phyloP scores from a whole-genome alignment of 2,113 vertebrate genomes.

The Rhadina sibilatrix region DNA sequence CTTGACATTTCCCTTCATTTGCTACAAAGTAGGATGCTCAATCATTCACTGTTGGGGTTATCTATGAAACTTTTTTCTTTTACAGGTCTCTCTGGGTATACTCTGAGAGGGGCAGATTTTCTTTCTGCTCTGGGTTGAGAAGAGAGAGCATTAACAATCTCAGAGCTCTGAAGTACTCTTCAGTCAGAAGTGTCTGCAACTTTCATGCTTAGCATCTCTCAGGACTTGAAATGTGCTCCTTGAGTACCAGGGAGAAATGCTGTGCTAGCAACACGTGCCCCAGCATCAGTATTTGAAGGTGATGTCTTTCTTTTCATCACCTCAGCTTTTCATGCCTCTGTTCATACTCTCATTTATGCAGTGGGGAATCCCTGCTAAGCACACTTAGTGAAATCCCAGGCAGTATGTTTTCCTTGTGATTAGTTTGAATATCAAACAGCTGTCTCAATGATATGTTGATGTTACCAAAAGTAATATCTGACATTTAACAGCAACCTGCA shows the following conservation, averaged over 20 bases:
- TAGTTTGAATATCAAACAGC: conserved; percentile 20
- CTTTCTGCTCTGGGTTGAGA: neutral
- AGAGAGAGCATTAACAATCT: neutral
- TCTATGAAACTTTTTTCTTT: neutral
- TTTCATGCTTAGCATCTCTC: conserved; percentile 29
- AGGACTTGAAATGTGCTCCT: neutral
- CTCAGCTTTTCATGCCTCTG: neutral
- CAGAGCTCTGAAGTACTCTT: conserved; percentile 8
- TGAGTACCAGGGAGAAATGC: conserved; percentile 21
- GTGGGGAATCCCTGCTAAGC: neutral
- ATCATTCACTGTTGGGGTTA: neutral
- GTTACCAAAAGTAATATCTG: neutral
- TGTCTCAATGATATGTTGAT: neutral
- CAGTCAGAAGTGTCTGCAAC: conserved; percentile 1
- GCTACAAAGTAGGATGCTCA: neutral
- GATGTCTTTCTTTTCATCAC: conserved; percentile 33
- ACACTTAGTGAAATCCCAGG: neutral
- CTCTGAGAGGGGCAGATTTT: neutral
- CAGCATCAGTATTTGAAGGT: neutral
- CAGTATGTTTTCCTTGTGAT: neutral
- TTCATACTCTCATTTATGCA: neutral
- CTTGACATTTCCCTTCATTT: conserved; percentile 26
- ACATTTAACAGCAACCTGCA: neutral
- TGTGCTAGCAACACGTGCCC: neutral
- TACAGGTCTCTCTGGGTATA: neutral